These are phyloP conservation scores for Sprattus sprattus DNA, from an alignment of 2,113 vertebrate genomes.

Conservation along the genomic window DNA sequence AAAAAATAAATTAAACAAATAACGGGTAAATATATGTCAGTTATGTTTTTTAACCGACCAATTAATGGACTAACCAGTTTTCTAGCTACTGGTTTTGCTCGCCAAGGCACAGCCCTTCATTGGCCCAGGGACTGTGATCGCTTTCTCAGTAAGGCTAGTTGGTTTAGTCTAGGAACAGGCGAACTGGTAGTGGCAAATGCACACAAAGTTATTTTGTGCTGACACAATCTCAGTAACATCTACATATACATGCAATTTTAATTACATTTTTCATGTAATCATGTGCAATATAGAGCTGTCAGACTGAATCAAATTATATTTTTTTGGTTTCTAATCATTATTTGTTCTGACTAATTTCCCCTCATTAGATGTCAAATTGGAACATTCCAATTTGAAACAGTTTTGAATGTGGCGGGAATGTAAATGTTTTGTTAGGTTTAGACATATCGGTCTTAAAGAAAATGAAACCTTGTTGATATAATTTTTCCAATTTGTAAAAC, in stretches of 20 bases:
- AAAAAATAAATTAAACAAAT: background rate
- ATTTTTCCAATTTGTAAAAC: background rate
- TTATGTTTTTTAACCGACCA: background rate
- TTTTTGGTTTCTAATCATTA: background rate
- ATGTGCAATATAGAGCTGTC: background rate
- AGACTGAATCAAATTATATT: background rate
- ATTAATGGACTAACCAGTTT: background rate
- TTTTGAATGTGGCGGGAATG: conserved; percentile 4
- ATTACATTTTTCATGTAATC: background rate
- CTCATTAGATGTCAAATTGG: background rate
- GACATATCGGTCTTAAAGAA: background rate
- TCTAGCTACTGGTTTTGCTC: background rate
- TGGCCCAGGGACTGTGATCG: background rate
- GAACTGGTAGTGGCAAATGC: background rate
- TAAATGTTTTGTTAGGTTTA: background rate
- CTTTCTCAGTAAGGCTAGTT: background rate
- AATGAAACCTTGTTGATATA: background rate
- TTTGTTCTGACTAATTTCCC: background rate
- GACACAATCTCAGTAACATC: background rate
- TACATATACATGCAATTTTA: background rate
- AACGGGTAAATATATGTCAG: background rate
- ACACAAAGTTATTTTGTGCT: background rate
- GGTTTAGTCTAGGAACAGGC: background rate
- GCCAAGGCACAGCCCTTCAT: background rate
- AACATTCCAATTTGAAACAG: background rate